A percentile compares a stretch with the other conserved stretches of the same genome.
These are phyloP conservation scores for Amblyjoppa fuscipennis DNA, from an alignment of 2,888 invertebrate species.

Conservation along the genomic window DNA sequence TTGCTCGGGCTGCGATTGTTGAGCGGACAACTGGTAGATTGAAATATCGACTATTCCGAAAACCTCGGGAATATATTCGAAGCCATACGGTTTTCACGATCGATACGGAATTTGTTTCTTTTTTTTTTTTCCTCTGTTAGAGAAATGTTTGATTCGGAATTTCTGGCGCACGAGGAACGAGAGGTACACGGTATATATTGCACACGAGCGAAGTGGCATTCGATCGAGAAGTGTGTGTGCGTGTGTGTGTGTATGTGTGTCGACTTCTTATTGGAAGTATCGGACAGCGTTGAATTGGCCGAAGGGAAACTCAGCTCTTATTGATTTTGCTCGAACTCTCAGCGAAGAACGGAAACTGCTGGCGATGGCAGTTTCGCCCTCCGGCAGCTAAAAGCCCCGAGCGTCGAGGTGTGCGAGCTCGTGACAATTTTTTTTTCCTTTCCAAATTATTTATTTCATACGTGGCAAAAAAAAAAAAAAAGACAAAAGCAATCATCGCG, in stretches of 20 bases:
- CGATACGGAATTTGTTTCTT: not conserved
- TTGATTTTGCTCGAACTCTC: conserved; percentile 59
- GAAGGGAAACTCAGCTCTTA: conserved; percentile 53
- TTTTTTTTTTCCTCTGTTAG: not conserved
- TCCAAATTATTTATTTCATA: no score
- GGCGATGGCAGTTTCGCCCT: not conserved
- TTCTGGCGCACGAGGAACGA: not conserved
- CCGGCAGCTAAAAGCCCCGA: not conserved
- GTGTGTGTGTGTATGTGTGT: not conserved
- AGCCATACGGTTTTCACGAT: not conserved
- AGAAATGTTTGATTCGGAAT: not conserved
- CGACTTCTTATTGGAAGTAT: conserved; percentile 35
- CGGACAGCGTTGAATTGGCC: conserved; percentile 50
- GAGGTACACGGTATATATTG: not conserved
- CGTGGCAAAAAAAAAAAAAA: not conserved
- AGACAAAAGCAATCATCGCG: not conserved
- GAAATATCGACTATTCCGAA: not conserved
- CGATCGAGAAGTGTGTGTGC: conserved; percentile 27
- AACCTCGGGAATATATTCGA: not conserved
- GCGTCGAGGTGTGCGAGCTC: not conserved
- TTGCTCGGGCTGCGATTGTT: not conserved
- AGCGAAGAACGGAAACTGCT: not conserved
- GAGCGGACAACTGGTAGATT: not conserved
- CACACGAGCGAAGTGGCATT: conserved; percentile 3
- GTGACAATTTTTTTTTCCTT: not conserved